Evolutionary conservation across 2,888 invertebrate species (phyloP).

Genomic region (Coleophora deauratella): DNA sequence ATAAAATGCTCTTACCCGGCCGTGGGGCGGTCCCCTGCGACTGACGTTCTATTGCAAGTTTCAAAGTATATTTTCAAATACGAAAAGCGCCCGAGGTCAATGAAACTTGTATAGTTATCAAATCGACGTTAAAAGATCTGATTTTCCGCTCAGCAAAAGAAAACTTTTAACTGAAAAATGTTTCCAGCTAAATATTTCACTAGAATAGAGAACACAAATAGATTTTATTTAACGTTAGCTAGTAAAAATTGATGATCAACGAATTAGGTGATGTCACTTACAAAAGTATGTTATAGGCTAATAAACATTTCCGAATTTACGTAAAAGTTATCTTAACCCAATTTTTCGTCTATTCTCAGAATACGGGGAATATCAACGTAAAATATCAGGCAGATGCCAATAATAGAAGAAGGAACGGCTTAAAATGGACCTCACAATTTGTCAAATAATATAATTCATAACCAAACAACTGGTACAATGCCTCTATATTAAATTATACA

Average conservation of each 20-base stretch:
- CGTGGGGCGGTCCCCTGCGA: constrained; percentile 56
- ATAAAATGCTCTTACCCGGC: constrained; percentile 68
- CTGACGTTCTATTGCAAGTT: constrained; percentile 67
- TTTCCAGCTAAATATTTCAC: no score
- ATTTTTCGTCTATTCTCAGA: no score
- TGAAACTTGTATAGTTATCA: constrained; percentile 42
- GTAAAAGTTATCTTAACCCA: no score
- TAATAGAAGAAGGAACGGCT: constrained; percentile 44
- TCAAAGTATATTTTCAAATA: constrained; percentile 58
- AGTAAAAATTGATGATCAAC: no score
- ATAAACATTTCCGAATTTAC: no score
- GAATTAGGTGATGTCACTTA: no score
- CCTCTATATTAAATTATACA: constrained; percentile 46
- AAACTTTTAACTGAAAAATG: no score
- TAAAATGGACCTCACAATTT: constrained; percentile 59
- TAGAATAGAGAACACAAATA: no score
- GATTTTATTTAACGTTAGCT: no score
- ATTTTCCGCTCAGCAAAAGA: constrained; percentile 19
- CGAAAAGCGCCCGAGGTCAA: constrained; percentile 51
- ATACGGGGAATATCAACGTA: no score
- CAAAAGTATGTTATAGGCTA: no score
- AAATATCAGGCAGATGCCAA: constrained; percentile 33
- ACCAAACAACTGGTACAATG: constrained; percentile 60
- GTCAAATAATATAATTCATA: constrained; percentile 68
- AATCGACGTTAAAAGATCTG: constrained; percentile 28